Base-by-base conservation (phyloP, 2,888 invertebrate species). In the Euplagia quadripunctaria region DNA sequence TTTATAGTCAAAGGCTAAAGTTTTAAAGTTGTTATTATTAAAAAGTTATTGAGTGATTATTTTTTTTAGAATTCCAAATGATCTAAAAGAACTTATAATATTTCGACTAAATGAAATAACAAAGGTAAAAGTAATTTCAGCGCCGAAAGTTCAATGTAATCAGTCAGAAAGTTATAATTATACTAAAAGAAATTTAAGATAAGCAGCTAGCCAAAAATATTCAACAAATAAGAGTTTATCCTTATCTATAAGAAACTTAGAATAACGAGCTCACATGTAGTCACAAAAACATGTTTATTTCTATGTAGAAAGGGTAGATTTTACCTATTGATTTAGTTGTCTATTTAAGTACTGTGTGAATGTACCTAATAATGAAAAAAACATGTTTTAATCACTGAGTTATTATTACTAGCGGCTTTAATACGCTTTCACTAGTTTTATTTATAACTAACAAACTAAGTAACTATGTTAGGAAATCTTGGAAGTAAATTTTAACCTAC, bases 201-300 rank as follows among this genome's bases (percentile, higher is more conserved):
- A 80, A 77, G 73, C 65, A 68, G 64, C 69, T 64, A 72, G 73
- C 75, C 66, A 68, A 77, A 81, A 68, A 76, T 72, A 78, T 76
- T 81, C 77, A 74, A 77, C 81, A 82, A 84, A 83, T 84, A 82
- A 83, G 70, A 76, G 74, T 84, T 79, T 76, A 76, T 76, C 78
- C 82, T 81, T 82, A 83, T 84, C 79, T 78, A 67, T 68, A 70
- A 71, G 73, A 79, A 82, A 84, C 75, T 83, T 83, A 76, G 80
- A 73, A 75, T 82, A 83, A 79, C 72, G 76, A 77, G 75, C 68
- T 69, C 65, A 77, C 76, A 66, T 70, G 78, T 75, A 73, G 79
- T 78, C 69, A 69, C 76, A 81, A 81, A 83, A 84, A 83, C 83
- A 83, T 83, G 84, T 84, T 84, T 83, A 84, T 83, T 82, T 77